Evolutionary conservation across 1,140 invertebrate genomes (phyloP).

Genomic region (Papilio machaon): DNA sequence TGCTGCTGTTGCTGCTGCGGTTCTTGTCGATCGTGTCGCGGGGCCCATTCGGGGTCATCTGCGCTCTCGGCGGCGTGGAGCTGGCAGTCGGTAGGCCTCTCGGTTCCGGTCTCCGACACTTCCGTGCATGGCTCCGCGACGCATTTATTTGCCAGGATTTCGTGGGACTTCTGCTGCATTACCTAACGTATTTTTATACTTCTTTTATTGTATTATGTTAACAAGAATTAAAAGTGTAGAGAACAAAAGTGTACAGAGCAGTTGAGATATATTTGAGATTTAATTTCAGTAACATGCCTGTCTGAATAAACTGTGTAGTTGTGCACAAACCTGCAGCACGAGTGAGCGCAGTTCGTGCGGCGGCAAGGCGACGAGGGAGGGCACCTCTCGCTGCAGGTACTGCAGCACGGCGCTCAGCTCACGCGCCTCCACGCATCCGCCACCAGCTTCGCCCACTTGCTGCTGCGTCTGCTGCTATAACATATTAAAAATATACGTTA

Average conservation of each 20-base stretch:
- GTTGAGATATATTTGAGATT: not conserved
- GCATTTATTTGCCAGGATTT: conserved; percentile 75
- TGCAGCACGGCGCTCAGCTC: conserved; percentile 78
- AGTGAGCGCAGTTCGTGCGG: conserved; percentile 76
- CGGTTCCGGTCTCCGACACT: conserved; percentile 52
- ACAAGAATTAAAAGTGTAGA: not conserved
- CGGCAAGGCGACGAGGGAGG: conserved; percentile 77
- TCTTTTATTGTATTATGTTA: conserved; percentile 21
- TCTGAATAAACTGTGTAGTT: not conserved
- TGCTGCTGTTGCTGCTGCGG: conserved; percentile 47
- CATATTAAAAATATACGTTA: not conserved
- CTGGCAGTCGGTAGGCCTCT: conserved; percentile 67
- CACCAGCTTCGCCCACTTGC: conserved; percentile 46
- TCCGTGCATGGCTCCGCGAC: conserved; percentile 47
- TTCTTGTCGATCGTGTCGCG: conserved; percentile 47
- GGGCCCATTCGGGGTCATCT: conserved; percentile 62
- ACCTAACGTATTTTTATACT: conserved; percentile 54
- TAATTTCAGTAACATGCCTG: not conserved
- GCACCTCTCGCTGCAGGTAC: conserved; percentile 79
- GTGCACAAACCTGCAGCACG: conserved; percentile 67
- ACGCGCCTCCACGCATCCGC: conserved; percentile 64
- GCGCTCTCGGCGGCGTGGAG: conserved; percentile 74
- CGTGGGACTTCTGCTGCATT: conserved; percentile 80
- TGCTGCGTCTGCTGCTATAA: not conserved
- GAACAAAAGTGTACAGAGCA: not conserved